These are phyloP conservation scores for Drosophila chauvacae DNA, from an alignment of 1,140 invertebrate genomes.

Conservation along the genomic window DNA sequence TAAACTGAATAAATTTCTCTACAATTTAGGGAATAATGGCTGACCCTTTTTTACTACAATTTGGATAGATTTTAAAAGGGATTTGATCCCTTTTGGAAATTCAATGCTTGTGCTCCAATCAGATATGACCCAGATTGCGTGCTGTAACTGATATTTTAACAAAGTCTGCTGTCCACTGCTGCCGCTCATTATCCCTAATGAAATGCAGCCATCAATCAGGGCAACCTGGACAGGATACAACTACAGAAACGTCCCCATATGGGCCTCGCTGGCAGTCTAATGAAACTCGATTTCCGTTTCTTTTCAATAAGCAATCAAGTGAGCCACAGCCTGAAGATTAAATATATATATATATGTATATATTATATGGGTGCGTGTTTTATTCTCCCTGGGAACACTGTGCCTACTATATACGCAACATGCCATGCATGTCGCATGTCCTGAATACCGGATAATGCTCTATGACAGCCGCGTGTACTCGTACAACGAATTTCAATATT, in stretches of 20 bases:
- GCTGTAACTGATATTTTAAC: slow-evolving; percentile 43
- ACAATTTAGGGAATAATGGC: neutral
- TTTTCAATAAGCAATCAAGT: slow-evolving; percentile 59
- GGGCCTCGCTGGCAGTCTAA: slow-evolving; percentile 15
- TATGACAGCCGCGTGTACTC: slow-evolving; percentile 42
- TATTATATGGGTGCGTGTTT: slow-evolving; percentile 7
- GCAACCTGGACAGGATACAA: slow-evolving; percentile 13
- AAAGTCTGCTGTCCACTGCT: slow-evolving; percentile 1
- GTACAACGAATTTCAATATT: slow-evolving; percentile 51
- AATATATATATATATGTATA: slow-evolving; percentile 14
- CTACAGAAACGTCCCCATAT: slow-evolving; percentile 21
- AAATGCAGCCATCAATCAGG: slow-evolving; percentile 55
- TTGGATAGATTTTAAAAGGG: neutral
- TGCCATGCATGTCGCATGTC: slow-evolving; percentile 49
- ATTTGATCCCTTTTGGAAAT: slow-evolving; percentile 1
- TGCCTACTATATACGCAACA: slow-evolving; percentile 15
- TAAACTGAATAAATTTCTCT: neutral
- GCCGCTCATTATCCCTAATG: slow-evolving; percentile 57
- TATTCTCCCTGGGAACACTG: neutral
- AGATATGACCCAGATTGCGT: slow-evolving; percentile 7
- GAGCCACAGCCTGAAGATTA: slow-evolving; percentile 35
- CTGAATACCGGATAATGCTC: slow-evolving; percentile 44
- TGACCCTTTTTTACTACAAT: neutral
- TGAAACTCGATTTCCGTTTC: slow-evolving; percentile 40
- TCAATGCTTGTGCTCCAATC: slow-evolving; percentile 21